Conservation (phyloP, 2,888 invertebrate species). For the Hesperia comma region DNA sequence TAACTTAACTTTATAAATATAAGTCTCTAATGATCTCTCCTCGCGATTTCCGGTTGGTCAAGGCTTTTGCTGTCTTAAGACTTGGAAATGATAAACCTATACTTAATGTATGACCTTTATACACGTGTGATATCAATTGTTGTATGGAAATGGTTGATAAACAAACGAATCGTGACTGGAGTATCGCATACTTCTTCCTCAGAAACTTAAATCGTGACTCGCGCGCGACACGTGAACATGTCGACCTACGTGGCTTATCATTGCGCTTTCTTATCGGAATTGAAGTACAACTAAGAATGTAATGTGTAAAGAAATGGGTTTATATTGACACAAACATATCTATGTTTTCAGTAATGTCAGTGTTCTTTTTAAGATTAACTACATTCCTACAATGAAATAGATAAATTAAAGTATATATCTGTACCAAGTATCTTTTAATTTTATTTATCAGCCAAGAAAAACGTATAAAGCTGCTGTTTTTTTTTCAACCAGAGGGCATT, state of each 20-base stretch:
- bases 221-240: conserved; percentile 5
- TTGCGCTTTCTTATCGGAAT: neutral
- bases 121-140: neutral
- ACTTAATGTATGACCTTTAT: too few relatives aligned
- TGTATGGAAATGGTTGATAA: neutral
- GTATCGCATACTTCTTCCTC: neutral
- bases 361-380: too few relatives aligned
- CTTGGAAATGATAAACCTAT: too few relatives aligned
- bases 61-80: too few relatives aligned
- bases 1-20: too few relatives aligned
- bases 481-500: neutral
- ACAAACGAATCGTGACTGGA: conserved; percentile 4
- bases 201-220: conserved; percentile 2
- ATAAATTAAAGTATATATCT: too few relatives aligned
- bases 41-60: too few relatives aligned
- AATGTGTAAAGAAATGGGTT: neutral
- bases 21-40: too few relatives aligned
- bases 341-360: neutral
- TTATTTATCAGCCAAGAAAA: neutral
- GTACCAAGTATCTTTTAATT: too few relatives aligned
- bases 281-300: neutral
- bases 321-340: neutral
- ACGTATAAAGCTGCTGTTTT: neutral
- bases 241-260: conserved; percentile 7
- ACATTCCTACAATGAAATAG: too few relatives aligned